Evolutionary conservation across 2,888 invertebrate species (phyloP).

Genomic region (Drosophila atroscutellata): DNA sequence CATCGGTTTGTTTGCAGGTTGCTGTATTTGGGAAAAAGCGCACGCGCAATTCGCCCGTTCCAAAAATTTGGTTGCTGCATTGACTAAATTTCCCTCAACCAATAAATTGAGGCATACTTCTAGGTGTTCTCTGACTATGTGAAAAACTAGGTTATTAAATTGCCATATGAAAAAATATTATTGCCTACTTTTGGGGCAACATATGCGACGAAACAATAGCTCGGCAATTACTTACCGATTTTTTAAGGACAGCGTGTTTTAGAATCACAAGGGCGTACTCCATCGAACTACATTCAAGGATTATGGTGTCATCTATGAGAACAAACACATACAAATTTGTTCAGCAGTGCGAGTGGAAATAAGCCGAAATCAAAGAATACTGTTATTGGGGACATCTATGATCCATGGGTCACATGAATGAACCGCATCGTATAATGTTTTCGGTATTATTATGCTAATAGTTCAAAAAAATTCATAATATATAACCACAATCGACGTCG

Average conservation of each 20-base stretch:
- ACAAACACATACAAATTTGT: not conserved
- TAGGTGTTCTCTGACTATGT: rapidly evolving
- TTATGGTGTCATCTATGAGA: not conserved
- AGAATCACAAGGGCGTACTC: not conserved
- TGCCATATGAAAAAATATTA: rapidly evolving
- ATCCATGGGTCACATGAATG: not conserved
- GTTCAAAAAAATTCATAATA: conserved; percentile 27
- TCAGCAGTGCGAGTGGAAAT: not conserved
- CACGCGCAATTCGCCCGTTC: too few species aligned
- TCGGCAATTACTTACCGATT: not conserved
- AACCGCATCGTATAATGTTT: not conserved
- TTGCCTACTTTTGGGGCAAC: not conserved
- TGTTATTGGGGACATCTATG: not conserved
- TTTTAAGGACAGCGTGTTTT: not conserved
- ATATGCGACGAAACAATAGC: not conserved
- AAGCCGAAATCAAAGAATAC: not conserved
- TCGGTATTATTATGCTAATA: not conserved
- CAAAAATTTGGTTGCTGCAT: not conserved
- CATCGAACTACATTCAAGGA: not conserved
- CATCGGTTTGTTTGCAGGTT: not conserved
- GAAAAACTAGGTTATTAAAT: not conserved
- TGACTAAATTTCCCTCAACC: not conserved
- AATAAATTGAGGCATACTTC: not conserved
- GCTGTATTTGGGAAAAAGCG: not conserved
- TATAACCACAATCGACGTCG: conserved; percentile 43